A percentile compares a stretch with the other conserved stretches of the same genome.
phyloP scores from a whole-genome alignment of 1,140 invertebrate species.

The Ylistrum balloti region DNA sequence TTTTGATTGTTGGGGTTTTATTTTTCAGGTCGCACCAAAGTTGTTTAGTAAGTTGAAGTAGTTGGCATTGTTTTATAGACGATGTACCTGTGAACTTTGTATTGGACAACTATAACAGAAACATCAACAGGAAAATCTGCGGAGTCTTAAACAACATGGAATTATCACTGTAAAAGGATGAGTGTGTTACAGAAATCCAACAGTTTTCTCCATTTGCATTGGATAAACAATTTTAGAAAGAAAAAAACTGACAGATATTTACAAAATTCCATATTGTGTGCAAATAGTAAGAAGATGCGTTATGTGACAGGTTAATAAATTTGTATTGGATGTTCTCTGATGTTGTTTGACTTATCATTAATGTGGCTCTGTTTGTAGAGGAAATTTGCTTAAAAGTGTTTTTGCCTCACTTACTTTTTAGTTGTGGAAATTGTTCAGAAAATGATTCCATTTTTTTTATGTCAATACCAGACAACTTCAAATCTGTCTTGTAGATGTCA shows the following conservation, averaged over 20 bases:
- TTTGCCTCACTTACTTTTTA: no score
- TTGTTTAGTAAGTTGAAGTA: neutral
- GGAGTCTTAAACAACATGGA: neutral
- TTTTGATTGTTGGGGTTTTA: neutral
- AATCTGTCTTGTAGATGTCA: no score
- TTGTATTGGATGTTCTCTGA: neutral
- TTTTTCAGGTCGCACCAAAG: conserved; percentile 9
- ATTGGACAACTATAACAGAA: neutral
- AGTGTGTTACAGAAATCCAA: neutral
- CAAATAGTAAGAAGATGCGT: neutral
- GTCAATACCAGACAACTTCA: no score
- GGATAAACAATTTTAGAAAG: neutral
- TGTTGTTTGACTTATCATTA: neutral
- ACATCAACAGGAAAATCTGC: neutral
- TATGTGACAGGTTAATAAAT: neutral
- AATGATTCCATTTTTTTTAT: no score
- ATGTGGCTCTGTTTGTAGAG: no score
- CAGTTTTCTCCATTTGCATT: neutral
- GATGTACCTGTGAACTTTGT: neutral
- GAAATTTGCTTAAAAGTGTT: no score
- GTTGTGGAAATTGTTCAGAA: no score
- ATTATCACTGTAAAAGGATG: neutral
- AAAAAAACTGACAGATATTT: neutral
- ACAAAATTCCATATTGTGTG: neutral
- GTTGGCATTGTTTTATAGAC: neutral